Percentiles rank a stretch among this genome's conserved stretches.
These are phyloP conservation scores for Amblyornis subalaris DNA, from an alignment of 2,113 vertebrate genomes.

Conservation along the genomic window DNA sequence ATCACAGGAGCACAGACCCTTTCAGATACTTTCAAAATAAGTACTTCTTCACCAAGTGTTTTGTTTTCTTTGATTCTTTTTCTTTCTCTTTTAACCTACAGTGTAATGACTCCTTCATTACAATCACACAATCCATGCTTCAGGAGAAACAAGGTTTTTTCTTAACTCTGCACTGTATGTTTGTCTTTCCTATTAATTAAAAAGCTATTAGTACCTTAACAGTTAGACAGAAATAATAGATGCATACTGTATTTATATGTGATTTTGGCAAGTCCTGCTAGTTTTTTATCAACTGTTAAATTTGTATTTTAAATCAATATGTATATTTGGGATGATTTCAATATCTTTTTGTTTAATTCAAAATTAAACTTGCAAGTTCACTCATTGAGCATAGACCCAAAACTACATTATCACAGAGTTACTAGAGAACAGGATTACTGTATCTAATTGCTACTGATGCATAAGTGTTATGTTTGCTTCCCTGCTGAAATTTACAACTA, in stretches of 20 bases:
- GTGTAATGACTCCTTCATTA: neutral
- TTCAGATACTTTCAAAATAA: neutral
- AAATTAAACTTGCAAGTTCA: neutral
- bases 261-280: neutral
- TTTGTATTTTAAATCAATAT: neutral
- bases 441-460: neutral
- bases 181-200: neutral
- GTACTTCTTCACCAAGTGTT: neutral
- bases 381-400: neutral
- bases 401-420: neutral
- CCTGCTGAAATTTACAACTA: neutral
- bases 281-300: neutral
- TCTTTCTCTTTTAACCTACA: neutral
- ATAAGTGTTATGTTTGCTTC: neutral
- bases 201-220: neutral
- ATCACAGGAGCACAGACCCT: neutral
- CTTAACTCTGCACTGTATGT: neutral
- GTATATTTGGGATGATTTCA: neutral
- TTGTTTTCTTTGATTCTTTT: neutral
- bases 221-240: neutral
- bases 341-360: neutral
- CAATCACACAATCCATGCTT: neutral
- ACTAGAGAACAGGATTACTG: neutral
- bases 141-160: neutral
- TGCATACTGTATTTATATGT: neutral